A percentile compares a stretch with the other conserved stretches of the same genome.
Evolutionary conservation across 2,888 invertebrate genomes (phyloP).

Genomic region (Latheticus oryzae): DNA sequence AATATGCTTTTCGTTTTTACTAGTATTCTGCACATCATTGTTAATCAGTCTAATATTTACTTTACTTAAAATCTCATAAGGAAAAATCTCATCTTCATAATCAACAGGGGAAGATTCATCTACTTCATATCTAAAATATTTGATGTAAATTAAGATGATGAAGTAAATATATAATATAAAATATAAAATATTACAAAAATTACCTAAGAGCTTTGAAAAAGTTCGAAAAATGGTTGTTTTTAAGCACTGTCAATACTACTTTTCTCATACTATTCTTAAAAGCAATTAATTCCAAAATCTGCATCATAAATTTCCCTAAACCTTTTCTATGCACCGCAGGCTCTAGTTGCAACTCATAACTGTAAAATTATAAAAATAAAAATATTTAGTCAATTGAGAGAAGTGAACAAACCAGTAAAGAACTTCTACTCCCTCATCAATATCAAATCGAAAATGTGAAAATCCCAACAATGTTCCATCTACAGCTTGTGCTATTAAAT

Average conservation of each 20-base stretch:
- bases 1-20: conserved; percentile 43
- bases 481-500: conserved; percentile 72
- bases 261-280: conserved; percentile 80
- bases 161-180: conserved; percentile 46
- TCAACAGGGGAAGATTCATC: conserved; percentile 78
- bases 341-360: conserved; percentile 90
- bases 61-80: conserved; percentile 75
- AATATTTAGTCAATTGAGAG: conserved; percentile 4
- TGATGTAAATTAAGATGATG: too few species aligned
- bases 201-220: conserved; percentile 75
- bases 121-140: conserved; percentile 71
- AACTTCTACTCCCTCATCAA: conserved; percentile 82
- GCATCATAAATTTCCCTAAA: conserved; percentile 85
- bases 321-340: conserved; percentile 78
- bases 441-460: conserved; percentile 86
- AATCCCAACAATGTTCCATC: conserved; percentile 74
- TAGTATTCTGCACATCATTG: conserved; percentile 39
- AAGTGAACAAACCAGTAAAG: conserved; percentile 81
- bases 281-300: conserved; percentile 81
- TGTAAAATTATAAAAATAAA: conserved; percentile 63
- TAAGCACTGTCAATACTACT: conserved; percentile 85
- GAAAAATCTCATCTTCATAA: conserved; percentile 68
- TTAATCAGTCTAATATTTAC: conserved; percentile 61
- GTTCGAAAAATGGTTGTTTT: conserved; percentile 78
- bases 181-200: conserved; percentile 8